Percentiles rank a stretch among this genome's conserved stretches.
phyloP scores from a whole-genome alignment of 1,140 invertebrate species.

The Lethocerus indicus region DNA sequence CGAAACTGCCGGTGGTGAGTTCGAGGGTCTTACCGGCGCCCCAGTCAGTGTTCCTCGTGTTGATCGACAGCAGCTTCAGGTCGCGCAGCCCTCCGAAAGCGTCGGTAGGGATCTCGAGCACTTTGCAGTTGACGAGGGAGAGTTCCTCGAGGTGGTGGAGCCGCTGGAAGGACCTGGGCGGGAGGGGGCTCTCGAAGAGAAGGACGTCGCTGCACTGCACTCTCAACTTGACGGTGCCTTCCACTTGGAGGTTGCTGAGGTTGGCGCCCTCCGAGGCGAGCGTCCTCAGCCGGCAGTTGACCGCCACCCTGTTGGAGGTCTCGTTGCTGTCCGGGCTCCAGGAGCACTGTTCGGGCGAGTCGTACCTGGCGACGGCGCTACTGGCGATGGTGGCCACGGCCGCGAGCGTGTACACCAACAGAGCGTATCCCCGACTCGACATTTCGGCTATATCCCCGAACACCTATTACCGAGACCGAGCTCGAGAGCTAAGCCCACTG shows the following conservation, averaged over 20 bases:
- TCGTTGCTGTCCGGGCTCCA: slow-evolving; percentile 41
- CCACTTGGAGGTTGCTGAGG: slow-evolving; percentile 37
- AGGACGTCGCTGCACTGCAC: slow-evolving; percentile 61
- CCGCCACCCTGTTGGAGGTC: slow-evolving; percentile 30
- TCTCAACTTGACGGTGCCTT: slow-evolving; percentile 45
- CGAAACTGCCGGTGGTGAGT: slow-evolving; percentile 43
- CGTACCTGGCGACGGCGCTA: neutral
- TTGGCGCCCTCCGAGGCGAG: slow-evolving; percentile 41
- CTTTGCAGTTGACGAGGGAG: slow-evolving; percentile 58
- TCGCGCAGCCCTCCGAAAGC: slow-evolving; percentile 59
- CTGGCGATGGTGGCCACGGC: too few relatives aligned
- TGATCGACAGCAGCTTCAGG: slow-evolving; percentile 52
- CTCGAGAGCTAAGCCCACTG: too few relatives aligned
- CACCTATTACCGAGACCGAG: too few relatives aligned
- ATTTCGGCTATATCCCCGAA: too few relatives aligned
- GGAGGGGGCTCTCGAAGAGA: slow-evolving; percentile 60
- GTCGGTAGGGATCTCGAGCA: slow-evolving; percentile 52
- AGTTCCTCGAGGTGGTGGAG: slow-evolving; percentile 55
- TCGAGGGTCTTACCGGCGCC: slow-evolving; percentile 50
- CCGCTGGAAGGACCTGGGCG: slow-evolving; percentile 49
- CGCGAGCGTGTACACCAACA: too few relatives aligned
- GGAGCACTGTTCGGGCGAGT: slow-evolving; percentile 23
- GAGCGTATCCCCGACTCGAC: too few relatives aligned
- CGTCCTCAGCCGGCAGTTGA: slow-evolving; percentile 47
- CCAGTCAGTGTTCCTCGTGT: slow-evolving; percentile 61